phyloP scores from a whole-genome alignment of 2,888 invertebrate genomes.

The Drosophila kuntzei region DNA sequence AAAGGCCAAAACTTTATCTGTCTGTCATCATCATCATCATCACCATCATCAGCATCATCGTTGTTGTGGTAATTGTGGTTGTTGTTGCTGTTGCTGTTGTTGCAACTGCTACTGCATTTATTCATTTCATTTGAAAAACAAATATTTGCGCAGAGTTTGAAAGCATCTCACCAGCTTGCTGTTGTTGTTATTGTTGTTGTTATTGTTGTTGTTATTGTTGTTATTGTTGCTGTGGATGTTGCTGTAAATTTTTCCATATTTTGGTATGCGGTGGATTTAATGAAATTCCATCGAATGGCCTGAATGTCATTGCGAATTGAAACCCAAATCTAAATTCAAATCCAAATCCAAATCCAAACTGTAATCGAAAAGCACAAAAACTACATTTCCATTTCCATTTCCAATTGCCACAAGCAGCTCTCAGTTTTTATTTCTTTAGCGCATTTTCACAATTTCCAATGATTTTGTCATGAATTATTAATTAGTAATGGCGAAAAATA shows the following conservation, averaged over 20 bases:
- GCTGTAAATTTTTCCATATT: constrained; percentile 52
- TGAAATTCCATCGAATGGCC: constrained; percentile 46
- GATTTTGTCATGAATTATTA: constrained; percentile 65
- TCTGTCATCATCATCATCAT: constrained; percentile 27
- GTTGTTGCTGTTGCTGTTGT: constrained; percentile 4
- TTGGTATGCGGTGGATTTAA: constrained; percentile 49
- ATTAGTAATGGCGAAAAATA: constrained; percentile 38
- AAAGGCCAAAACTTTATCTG: constrained; percentile 38
- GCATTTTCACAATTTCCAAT: constrained; percentile 43
- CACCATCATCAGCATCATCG: constrained; percentile 2
- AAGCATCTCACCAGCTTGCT: constrained; percentile 25
- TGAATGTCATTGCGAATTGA: constrained; percentile 3
- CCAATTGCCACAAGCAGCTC: background rate
- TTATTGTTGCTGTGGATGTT: background rate
- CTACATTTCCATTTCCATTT: constrained; percentile 5
- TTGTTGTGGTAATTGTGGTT: background rate
- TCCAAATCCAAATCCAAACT: constrained; percentile 31
- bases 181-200: constrained; percentile 1
- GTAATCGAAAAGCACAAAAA: constrained; percentile 25
- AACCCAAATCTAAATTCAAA: constrained; percentile 28
- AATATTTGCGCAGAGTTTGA: constrained; percentile 64
- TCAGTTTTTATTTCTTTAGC: constrained; percentile 3
- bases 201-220: constrained; percentile 4
- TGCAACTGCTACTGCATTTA: constrained; percentile 51
- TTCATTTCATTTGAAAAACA: constrained; percentile 71